phyloP scores from a whole-genome alignment of 1,140 invertebrate species.

The Tribolium castaneum region DNA sequence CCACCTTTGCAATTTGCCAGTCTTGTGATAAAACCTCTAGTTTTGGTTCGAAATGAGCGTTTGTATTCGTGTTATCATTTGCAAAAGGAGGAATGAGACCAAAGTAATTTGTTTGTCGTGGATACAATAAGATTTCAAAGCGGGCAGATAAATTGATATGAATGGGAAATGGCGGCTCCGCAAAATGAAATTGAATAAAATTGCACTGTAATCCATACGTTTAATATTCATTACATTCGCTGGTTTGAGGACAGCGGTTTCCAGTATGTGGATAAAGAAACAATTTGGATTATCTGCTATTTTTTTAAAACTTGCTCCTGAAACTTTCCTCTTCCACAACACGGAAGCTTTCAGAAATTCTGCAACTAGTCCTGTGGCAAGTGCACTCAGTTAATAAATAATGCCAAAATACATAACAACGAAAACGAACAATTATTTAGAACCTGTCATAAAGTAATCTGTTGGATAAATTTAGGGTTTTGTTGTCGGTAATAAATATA shows the following conservation, averaged over 20 bases:
- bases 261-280: background rate
- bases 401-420: background rate
- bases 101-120: constrained; percentile 12
- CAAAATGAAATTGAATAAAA: constrained; percentile 5
- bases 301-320: background rate
- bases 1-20: constrained; percentile 28
- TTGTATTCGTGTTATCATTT: constrained; percentile 1
- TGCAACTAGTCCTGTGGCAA: background rate
- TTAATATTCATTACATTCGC: background rate
- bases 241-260: background rate
- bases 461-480: background rate
- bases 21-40: constrained; percentile 16
- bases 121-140: constrained; percentile 5
- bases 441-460: background rate
- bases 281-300: background rate
- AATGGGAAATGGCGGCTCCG: background rate
- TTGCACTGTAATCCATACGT: background rate
- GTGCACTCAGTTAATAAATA: background rate
- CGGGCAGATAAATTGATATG: background rate
- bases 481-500: background rate
- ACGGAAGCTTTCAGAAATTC: constrained; percentile 8
- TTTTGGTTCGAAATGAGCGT: background rate
- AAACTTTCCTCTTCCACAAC: background rate
- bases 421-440: background rate
- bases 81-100: background rate